Conservation (phyloP, 1,140 invertebrate genomes). For the Psilanteris sp. region DNA sequence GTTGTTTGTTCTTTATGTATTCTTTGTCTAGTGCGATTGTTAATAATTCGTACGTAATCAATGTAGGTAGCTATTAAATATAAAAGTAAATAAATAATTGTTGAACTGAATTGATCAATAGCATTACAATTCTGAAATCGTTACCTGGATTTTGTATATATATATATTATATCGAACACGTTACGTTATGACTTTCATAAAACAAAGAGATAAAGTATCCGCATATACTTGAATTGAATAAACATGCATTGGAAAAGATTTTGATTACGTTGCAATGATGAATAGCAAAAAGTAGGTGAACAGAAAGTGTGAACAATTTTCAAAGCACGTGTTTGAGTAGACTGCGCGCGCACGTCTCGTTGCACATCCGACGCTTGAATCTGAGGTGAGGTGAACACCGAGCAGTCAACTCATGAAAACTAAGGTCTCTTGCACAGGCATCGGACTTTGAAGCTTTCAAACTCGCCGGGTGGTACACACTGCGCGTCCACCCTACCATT, state of each 20-base stretch:
- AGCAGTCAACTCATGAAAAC: slow-evolving; percentile 74
- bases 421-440: slow-evolving; percentile 57
- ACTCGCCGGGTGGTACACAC: slow-evolving; percentile 44
- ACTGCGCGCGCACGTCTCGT: slow-evolving; percentile 36
- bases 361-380: slow-evolving; percentile 47
- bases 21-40: too few species aligned
- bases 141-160: background rate
- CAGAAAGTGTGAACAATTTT: slow-evolving; percentile 34
- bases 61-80: too few species aligned
- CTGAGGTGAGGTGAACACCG: slow-evolving; percentile 68
- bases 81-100: too few species aligned
- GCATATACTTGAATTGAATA: background rate
- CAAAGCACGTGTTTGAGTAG: slow-evolving; percentile 51
- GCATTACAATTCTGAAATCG: background rate
- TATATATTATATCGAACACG: background rate
- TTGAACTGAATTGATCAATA: slow-evolving; percentile 15
- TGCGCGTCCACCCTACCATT: slow-evolving; percentile 60
- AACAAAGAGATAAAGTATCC: too few species aligned
- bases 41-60: too few species aligned
- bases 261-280: slow-evolving; percentile 4
- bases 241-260: background rate
- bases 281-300: slow-evolving; percentile 25
- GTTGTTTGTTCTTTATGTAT: too few species aligned
- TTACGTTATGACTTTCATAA: too few species aligned
- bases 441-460: slow-evolving; percentile 60